Evolutionary conservation across 2,113 vertebrate genomes (phyloP).

Genomic region (Neopipo cinnamomea): DNA sequence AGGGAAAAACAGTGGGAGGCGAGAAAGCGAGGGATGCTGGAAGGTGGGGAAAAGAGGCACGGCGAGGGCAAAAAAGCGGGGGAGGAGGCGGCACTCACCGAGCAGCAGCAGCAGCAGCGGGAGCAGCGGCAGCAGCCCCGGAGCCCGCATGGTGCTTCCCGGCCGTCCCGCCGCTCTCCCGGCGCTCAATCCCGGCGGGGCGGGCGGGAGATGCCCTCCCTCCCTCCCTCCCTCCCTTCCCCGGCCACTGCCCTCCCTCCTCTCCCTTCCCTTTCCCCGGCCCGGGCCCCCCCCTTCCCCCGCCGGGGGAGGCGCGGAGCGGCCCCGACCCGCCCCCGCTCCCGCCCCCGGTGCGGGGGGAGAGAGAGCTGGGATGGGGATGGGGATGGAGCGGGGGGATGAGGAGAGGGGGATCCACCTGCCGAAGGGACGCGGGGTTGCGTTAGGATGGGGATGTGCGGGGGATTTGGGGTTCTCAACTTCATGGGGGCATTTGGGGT

Average conservation of each 20-base stretch:
- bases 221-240: neutral
- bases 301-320: neutral
- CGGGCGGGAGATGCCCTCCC: neutral
- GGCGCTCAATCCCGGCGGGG: neutral
- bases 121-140: neutral
- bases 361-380: neutral
- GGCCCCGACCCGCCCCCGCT: neutral
- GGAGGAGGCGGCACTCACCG: neutral
- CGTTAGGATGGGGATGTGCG: fast-evolving
- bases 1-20: neutral
- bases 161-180: neutral
- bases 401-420: fast-evolving
- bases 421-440: fast-evolving
- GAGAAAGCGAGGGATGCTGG: neutral
- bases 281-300: neutral
- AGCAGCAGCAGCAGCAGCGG: neutral
- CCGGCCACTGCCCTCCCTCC: neutral
- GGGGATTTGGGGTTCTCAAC: too few species aligned
- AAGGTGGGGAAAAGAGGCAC: neutral
- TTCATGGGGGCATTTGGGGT: too few species aligned
- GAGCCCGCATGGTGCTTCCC: constrained; percentile 34
- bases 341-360: neutral
- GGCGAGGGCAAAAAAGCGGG: neutral
- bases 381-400: neutral
- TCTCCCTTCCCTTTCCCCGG: neutral